Conservation (phyloP, 1,140 invertebrate species). For the Drosophila navojoa region DNA sequence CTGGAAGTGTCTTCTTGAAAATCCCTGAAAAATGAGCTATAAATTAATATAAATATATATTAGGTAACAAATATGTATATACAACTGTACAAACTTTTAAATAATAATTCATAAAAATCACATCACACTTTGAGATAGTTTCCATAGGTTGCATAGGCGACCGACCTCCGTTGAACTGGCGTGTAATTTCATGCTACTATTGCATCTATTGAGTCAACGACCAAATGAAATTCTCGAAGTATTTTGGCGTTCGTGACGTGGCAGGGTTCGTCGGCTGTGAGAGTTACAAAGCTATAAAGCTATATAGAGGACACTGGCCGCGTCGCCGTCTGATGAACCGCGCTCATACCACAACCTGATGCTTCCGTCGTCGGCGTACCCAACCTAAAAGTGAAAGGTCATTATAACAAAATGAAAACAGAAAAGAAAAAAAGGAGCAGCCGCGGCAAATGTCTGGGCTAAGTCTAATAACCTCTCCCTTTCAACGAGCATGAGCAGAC, state of each 20-base stretch:
- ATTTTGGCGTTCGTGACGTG: slow-evolving; percentile 24
- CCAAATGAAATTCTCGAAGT: background rate
- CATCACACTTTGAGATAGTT: too few relatives aligned
- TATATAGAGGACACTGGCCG: slow-evolving; percentile 5
- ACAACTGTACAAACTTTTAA: too few relatives aligned
- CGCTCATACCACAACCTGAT: background rate
- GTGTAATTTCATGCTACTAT: background rate
- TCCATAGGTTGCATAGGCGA: too few relatives aligned
- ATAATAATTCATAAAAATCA: too few relatives aligned
- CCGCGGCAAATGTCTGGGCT: slow-evolving; percentile 61
- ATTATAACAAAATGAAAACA: slow-evolving; percentile 57
- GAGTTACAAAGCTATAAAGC: slow-evolving; percentile 17
- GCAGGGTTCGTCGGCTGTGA: slow-evolving; percentile 17
- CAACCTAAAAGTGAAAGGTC: slow-evolving; percentile 65
- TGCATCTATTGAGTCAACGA: slow-evolving; percentile 10
- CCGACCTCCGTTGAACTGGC: background rate
- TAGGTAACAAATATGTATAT: background rate
- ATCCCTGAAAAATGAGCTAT: too few relatives aligned
- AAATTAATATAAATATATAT: background rate
- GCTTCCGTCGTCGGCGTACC: slow-evolving; percentile 66
- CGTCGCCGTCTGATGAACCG: slow-evolving; percentile 34
- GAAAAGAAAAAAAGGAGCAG: slow-evolving; percentile 56
- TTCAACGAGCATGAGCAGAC: slow-evolving; percentile 59
- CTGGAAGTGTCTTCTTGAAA: too few relatives aligned
- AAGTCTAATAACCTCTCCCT: slow-evolving; percentile 79